Conservation (phyloP, 2,797 vertebrate species). For the Hyperoplus immaculatus region DNA sequence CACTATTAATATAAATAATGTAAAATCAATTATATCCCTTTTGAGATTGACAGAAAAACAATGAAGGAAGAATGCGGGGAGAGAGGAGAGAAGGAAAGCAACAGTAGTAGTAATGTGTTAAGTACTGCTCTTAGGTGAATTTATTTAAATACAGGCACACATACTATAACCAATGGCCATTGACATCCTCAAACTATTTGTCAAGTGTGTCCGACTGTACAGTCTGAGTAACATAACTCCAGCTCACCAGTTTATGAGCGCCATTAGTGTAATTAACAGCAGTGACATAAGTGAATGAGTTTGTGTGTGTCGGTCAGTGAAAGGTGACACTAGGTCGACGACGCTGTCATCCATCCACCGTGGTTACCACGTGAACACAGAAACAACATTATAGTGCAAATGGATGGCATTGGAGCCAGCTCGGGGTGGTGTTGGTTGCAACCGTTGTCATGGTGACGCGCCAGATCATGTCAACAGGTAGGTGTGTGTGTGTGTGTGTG, state of each 20-base stretch:
- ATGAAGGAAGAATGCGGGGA: not conserved
- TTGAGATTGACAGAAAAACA: not conserved
- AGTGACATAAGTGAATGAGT: constrained; percentile 51
- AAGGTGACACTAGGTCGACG: constrained; percentile 68
- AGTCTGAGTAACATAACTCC: constrained; percentile 42
- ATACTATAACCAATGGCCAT: not conserved
- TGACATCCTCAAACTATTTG: not conserved
- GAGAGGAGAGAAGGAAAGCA: not conserved
- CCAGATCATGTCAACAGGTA: constrained; percentile 52
- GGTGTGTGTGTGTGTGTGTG: constrained; percentile 27
- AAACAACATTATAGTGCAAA: constrained; percentile 62
- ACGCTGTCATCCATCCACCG: constrained; percentile 54
- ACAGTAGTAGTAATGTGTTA: not conserved
- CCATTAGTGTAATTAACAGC: constrained; percentile 78
- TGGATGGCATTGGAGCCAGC: constrained; percentile 18
- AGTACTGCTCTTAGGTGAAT: not conserved
- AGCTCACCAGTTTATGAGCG: constrained; percentile 41
- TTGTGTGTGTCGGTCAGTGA: constrained; percentile 48
- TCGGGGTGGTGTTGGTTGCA: constrained; percentile 52
- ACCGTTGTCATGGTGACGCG: constrained; percentile 28
- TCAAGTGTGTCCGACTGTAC: constrained; percentile 13
- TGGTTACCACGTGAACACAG: constrained; percentile 55
- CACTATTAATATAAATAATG: not conserved
- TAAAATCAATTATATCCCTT: not conserved
- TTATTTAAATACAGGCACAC: not conserved